phyloP scores from a whole-genome alignment of 2,797 vertebrate genomes.

The Poecilia gillii region DNA sequence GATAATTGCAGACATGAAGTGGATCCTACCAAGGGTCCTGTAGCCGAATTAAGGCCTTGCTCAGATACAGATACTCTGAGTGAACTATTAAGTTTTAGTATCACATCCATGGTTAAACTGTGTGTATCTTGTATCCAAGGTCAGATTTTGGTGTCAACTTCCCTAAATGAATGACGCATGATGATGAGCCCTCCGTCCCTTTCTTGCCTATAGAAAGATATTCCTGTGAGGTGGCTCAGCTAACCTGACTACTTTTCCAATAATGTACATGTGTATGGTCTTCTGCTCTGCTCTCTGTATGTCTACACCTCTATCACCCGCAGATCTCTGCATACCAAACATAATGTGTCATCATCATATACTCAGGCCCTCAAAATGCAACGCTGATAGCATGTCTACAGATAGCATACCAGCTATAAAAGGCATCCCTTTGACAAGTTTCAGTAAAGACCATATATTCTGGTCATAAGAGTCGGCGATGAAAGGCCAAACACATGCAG shows the following conservation, averaged over 20 bases:
- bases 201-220: conserved; percentile 26
- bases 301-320: conserved; percentile 37
- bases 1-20: conserved; percentile 58
- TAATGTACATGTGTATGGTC: conserved; percentile 14
- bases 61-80: conserved; percentile 10
- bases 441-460: conserved; percentile 43
- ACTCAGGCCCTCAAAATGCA: conserved; percentile 26
- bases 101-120: conserved; percentile 6
- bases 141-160: conserved; percentile 39
- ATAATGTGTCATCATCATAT: conserved; percentile 53
- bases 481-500: conserved; percentile 60
- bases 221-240: conserved; percentile 7
- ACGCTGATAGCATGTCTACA: conserved; percentile 39
- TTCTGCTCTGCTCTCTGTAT: conserved; percentile 8
- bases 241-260: conserved; percentile 23
- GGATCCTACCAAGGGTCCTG: conserved; percentile 13
- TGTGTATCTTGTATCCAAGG: conserved; percentile 33
- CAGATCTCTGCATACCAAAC: conserved; percentile 52
- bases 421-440: conserved; percentile 61
- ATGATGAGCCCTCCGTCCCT: neutral
- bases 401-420: conserved; percentile 64
- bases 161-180: conserved; percentile 30
- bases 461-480: conserved; percentile 54
- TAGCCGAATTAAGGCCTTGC: conserved; percentile 29
- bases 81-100: conserved; percentile 17